These are phyloP conservation scores for Siphlonurus alternatus DNA, from an alignment of 2,888 invertebrate genomes.

Conservation along the genomic window DNA sequence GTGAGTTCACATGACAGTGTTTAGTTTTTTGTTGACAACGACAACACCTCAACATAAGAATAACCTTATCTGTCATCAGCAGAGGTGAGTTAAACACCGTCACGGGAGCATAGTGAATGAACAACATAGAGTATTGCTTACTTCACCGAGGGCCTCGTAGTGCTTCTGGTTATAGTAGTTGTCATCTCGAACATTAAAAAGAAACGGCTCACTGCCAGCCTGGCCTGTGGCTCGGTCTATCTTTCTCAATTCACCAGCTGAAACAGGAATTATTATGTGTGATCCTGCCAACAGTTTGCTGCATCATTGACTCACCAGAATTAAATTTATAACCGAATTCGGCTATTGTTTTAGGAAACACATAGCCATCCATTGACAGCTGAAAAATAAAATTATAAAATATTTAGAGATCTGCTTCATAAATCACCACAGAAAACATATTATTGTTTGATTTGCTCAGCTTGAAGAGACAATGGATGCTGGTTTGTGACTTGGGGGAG, in stretches of 20 bases:
- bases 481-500: no score
- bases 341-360: slow-evolving; percentile 26
- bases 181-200: slow-evolving; percentile 44
- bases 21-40: no score
- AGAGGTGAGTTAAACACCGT: no score
- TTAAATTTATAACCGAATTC: slow-evolving; percentile 41
- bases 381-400: no score
- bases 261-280: slow-evolving; percentile 11
- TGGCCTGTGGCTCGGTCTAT: slow-evolving; percentile 33
- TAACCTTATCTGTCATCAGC: no score
- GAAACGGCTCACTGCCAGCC: slow-evolving; percentile 36
- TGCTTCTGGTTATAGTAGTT: slow-evolving; percentile 46
- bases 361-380: neutral
- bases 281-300: neutral
- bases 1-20: no score
- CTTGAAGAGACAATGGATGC: no score
- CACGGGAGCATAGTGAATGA: no score
- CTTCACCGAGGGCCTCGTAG: slow-evolving; percentile 55
- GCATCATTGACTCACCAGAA: slow-evolving; percentile 24
- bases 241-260: slow-evolving; percentile 47
- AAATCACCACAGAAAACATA: no score
- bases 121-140: slow-evolving; percentile 20
- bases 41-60: no score
- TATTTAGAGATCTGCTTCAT: no score
- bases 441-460: no score